Evolutionary conservation across 2,888 invertebrate species (phyloP), one percentile per base, ranked within the genome.

Genomic region (Vesta saturnalis): DNA sequence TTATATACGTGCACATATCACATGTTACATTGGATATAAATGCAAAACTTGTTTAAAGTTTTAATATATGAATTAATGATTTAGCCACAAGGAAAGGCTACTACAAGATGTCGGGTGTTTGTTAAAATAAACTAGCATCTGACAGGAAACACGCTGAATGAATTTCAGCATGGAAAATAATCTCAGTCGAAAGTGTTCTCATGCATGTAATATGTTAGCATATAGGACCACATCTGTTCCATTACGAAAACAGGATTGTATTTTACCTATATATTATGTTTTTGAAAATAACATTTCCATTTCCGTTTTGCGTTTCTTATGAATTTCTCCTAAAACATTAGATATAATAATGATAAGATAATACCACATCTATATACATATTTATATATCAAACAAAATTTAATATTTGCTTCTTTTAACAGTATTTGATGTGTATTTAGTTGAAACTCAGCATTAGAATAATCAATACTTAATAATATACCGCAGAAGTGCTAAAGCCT

Each of bases 171-270:
- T 60, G 60, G 64, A 60, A 65, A 69, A 65, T 69, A 69, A 69
- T 69, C 65, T 69, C 52, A 57, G 61, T 23, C 58, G 65, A 62
- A 68, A 65, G 65, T 57, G 69, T 69, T 69, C 55, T 65, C 69
- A 65, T 69, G 69, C 69, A 69, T 69, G 69, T 69, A 69, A 69
- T 65, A 65, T 61, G 65, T 65, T 65, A 57, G 68, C 69, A 69
- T 69, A 61, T 69, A 61, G 69, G 57, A 69, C 61, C 61, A 60
- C 65, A 69, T 69, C 69, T 69, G 69, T 65, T 64, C 61, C 58
- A 69, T 69, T 69, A 65, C 49, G 59, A 55, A 69, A 64, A 65
- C 65, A 69, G 23, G 65, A 65, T 65, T 64, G 60, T 65, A 55
- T 61, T 61, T 69, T 65, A 69, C 64, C 64, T 64, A 64, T 54